These are phyloP conservation scores for Poeciliopsis gracilis DNA, from an alignment of 2,797 vertebrate species.

Conservation along the genomic window DNA sequence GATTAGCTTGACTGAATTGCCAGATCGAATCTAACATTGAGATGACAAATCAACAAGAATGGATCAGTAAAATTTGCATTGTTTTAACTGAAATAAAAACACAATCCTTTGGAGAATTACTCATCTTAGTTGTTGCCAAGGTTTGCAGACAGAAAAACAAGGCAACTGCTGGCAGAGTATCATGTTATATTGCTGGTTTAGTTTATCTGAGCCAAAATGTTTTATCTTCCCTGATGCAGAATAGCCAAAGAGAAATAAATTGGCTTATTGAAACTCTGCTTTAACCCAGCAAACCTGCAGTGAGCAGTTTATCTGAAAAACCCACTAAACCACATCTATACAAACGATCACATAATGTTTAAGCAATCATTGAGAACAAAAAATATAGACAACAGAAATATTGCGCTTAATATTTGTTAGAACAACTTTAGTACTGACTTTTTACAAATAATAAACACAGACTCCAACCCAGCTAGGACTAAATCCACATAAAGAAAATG, in stretches of 20 bases:
- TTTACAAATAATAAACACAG: neutral
- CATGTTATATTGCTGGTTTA: neutral
- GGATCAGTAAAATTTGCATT: neutral
- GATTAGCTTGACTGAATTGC: neutral
- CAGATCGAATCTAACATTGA: neutral
- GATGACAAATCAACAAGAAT: neutral
- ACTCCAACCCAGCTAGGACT: neutral
- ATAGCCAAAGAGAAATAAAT: neutral
- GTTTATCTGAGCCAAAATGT: neutral
- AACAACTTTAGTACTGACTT: neutral
- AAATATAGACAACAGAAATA: neutral
- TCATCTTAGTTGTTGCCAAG: neutral
- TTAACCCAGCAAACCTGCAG: neutral
- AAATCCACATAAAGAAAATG: neutral
- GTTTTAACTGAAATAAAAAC: conserved; percentile 1
- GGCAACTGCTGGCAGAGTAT: neutral
- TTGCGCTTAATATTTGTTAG: neutral
- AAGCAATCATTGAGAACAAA: neutral
- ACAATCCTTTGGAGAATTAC: neutral
- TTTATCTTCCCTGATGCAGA: neutral
- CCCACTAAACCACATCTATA: neutral
- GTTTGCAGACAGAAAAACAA: neutral
- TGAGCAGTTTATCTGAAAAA: neutral
- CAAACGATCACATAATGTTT: neutral
- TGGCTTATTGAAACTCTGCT: neutral